Base-by-base conservation (phyloP, 2,888 invertebrate species). In the Oxyscelio sp. region DNA sequence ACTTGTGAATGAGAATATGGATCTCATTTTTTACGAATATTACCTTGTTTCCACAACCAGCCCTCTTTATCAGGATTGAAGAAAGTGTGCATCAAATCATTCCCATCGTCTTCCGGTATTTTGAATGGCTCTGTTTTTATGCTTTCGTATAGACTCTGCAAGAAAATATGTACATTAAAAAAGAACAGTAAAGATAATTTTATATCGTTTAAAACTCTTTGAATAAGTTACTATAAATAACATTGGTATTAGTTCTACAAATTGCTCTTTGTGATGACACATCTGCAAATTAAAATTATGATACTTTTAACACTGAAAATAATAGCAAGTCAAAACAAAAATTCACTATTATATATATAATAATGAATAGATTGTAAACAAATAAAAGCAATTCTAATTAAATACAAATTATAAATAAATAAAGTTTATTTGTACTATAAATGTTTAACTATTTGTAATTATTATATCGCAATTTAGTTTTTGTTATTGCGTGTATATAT, bases 51-150 rank as follows among this genome's bases (percentile, higher is more conserved):
- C 98, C 98, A 99, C 65, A 99, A 96, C 99, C 99, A 99, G 54
- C 99, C 99, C 95, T 99, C 99, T 94, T 99, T 98, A 95, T 99
- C 99, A 0, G 99, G 99, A 95, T 99, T 99, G 96, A 99, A 99
- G 96, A 99, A 99, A 45, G 99, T 99, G 95, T 99, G 99, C 99
- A 99, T 99, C 93, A 99, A 96, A 95, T 99, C 99, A 95, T 99
- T 99, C 81, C 99, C 99, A 95, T 99, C 99, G 95, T 99, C 99
- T 94, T 99, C 99, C 6, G 99, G 99, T 92, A 99, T 99, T 95
- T 99, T 99, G 95, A 99, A 99, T 43, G 99, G 99, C 95, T 99
- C 99, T 87, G 99, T 99, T 95, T 99, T 98, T 95, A 99, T 99
- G 94, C 98, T 99, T 94, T 99, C 99, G 95, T 99, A 99, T 90